Evolutionary conservation across 2,888 invertebrate species (phyloP).

Genomic region (Petrolisthes cinctipes): DNA sequence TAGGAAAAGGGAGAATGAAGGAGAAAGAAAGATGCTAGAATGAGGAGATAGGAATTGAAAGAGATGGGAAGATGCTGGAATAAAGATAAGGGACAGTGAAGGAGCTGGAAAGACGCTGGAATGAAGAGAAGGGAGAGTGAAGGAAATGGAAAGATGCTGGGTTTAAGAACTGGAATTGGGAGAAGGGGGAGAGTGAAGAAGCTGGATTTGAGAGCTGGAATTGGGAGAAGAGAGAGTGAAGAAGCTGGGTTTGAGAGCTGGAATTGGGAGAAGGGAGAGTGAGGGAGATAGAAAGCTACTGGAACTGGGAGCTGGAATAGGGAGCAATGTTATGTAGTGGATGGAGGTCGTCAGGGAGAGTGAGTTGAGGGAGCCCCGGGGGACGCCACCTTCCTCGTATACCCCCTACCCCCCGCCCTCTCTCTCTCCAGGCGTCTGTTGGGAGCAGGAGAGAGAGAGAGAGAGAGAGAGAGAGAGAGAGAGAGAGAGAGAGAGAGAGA

Average conservation of each 20-base stretch:
- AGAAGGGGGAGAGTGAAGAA: neutral
- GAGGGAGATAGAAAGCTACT: neutral
- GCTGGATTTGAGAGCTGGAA: neutral
- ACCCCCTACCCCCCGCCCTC: neutral
- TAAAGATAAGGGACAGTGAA: neutral
- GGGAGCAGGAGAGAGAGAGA: constrained; percentile 5
- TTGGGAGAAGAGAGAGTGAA: neutral
- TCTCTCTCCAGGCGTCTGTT: neutral
- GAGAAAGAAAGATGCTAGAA: neutral
- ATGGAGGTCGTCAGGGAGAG: neutral
- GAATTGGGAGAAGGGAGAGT: neutral
- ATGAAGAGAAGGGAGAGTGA: neutral
- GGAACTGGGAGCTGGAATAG: neutral
- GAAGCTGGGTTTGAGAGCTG: neutral
- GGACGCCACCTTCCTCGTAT: neutral
- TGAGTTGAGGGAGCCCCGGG: neutral
- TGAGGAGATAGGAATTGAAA: neutral
- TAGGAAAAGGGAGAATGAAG: neutral
- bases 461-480: constrained; percentile 19
- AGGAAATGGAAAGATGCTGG: neutral
- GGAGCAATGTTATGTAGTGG: no score
- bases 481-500: neutral
- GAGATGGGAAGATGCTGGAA: no score
- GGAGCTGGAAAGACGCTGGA: neutral
- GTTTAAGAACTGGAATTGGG: neutral